phyloP scores from a whole-genome alignment of 1,140 invertebrate species.

The Pachypeltis micranthus region DNA sequence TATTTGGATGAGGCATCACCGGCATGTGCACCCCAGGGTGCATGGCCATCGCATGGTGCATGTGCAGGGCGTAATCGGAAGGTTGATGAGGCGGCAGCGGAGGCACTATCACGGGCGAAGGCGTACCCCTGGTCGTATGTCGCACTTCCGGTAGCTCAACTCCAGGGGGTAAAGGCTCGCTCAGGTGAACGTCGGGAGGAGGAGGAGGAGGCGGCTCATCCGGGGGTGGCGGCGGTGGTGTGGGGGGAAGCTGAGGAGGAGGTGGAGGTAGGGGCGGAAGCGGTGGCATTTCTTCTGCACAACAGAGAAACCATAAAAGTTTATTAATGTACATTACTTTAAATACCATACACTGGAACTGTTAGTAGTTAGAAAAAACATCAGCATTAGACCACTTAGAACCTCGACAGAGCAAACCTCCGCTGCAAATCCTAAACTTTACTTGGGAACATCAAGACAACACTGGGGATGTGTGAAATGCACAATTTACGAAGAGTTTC shows the following conservation, averaged over 20 bases:
- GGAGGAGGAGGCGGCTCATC: conserved; percentile 22
- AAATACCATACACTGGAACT: no score
- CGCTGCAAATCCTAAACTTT: no score
- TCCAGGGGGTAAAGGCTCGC: conserved; percentile 41
- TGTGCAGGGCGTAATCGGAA: conserved; percentile 1
- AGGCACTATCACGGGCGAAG: conserved; percentile 16
- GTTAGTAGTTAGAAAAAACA: no score
- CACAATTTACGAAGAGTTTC: no score
- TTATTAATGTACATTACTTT: no score
- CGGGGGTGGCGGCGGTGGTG: conserved; percentile 17
- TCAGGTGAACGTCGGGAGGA: conserved; percentile 11
- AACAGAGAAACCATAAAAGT: neutral
- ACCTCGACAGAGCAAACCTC: no score
- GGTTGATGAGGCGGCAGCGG: conserved; percentile 21
- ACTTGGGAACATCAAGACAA: no score
- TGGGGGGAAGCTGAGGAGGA: conserved; percentile 21
- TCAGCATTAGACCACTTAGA: no score
- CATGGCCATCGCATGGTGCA: conserved; percentile 12
- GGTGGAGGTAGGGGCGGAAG: conserved; percentile 19
- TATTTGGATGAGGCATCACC: conserved; percentile 12
- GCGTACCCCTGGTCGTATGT: conserved; percentile 1
- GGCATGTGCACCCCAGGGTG: neutral
- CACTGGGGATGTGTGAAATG: no score
- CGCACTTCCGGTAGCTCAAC: conserved; percentile 32
- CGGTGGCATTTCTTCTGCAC: conserved; percentile 21